Base-by-base conservation (phyloP, 2,113 vertebrate species). In the Menidia beryllina region DNA sequence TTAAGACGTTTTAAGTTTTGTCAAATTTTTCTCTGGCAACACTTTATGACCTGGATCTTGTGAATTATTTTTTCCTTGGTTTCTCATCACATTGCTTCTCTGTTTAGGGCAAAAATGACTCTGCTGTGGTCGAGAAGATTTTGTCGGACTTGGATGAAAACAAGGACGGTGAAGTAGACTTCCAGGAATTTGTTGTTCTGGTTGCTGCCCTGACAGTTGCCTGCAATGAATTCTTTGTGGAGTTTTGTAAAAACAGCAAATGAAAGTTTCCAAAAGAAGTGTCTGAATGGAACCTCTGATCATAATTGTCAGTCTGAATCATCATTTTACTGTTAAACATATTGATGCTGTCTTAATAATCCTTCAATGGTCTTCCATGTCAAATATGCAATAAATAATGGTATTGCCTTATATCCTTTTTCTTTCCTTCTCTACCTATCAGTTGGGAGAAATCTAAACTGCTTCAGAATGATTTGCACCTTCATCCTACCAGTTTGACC, bases 81-180 rank as follows among this genome's bases (percentile, higher is more conserved):
- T 8, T 5, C 1, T 1, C 15, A 52, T 61, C 54, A 34, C 55
- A n/a, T 17, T 30, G 0, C 0, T 3, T 23, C 5, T 51, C 39
- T 69, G 20, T n/a, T 20, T 75, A 97, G 96, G 65, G 72, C 23
- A 92, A 93, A 78, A 96, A 94, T 62, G 96, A 98, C 41, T 53
- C 94, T 0, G 41, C 78, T 0, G 79, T 93, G 0, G 94, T 98
- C 50, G 97, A 98, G 60, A 94, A 94, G 87, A 96, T 98, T 27
- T 94, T 98, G 95, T 84, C 72, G 3, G 96, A 97, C 61, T 85
- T 98, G 81, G 97, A 98, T 25, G 94, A 95, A 62, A 95, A 98
- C 1, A 77, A 90, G 1, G 97, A 99, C 0, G 95, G 96, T 0
- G 90, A 98, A 45, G 96, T 98, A 75, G 96, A 98, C 81, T 99